Percentiles rank a stretch among this genome's conserved stretches.
Conservation (phyloP, 1,140 invertebrate genomes). For the Apocrypta bakeri region DNA sequence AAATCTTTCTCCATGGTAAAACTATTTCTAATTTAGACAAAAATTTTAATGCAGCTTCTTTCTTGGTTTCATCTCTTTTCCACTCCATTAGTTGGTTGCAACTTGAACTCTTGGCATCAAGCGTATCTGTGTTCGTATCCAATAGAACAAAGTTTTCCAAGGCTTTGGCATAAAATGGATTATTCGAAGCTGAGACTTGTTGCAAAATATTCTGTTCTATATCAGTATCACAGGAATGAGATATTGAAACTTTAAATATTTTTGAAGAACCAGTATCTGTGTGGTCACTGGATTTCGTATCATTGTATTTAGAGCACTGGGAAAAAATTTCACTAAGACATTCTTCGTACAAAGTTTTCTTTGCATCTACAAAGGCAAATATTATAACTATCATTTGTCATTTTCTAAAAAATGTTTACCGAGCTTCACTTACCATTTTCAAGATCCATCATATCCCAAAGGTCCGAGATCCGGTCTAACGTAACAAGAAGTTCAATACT, state of each 20-base stretch:
- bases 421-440: slow-evolving; percentile 51
- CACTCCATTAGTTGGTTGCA: not conserved
- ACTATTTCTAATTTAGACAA: slow-evolving; percentile 59
- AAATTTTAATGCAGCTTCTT: slow-evolving; percentile 59
- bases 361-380: slow-evolving; percentile 54
- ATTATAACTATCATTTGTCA: not conserved
- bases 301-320: slow-evolving; percentile 64
- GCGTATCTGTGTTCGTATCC: slow-evolving; percentile 53
- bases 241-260: slow-evolving; percentile 47
- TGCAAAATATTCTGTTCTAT: slow-evolving; percentile 61
- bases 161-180: slow-evolving; percentile 71
- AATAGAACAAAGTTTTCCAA: slow-evolving; percentile 65
- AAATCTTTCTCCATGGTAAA: slow-evolving; percentile 68
- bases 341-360: slow-evolving; percentile 64
- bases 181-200: slow-evolving; percentile 65
- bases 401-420: not conserved
- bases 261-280: slow-evolving; percentile 47
- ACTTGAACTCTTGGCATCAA: slow-evolving; percentile 51
- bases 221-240: slow-evolving; percentile 52
- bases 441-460: slow-evolving; percentile 63
- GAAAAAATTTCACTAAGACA: slow-evolving; percentile 61
- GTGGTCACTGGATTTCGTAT: slow-evolving; percentile 37
- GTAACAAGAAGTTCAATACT: slow-evolving; percentile 70
- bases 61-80: slow-evolving; percentile 13
- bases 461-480: slow-evolving; percentile 68